Evolutionary conservation across 1,140 invertebrate species (phyloP), one percentile per base, ranked within the genome.

Genomic region (Augochlora pura): DNA sequence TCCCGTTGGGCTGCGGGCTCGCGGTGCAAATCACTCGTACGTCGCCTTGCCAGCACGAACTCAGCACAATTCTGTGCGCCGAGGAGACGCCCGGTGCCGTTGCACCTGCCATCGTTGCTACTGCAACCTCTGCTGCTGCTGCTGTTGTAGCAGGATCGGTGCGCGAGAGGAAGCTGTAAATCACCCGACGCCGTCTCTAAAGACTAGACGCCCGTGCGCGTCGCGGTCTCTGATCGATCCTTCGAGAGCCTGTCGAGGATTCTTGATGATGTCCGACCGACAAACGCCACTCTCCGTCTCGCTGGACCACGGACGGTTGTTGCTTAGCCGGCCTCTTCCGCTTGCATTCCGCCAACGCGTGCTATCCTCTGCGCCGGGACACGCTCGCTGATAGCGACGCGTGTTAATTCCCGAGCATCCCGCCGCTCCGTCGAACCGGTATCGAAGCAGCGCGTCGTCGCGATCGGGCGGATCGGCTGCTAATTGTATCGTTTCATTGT

Each of bases 11-110:
- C 52, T 78, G 72, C 60, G 62, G 62, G 64, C 76, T 83, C 81
- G 42, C 42, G 78, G 87, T 88, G 86, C 86, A 88, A 88, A 88
- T 88, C 86, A 87, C 86, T 83, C 65, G 78, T 66, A 86, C 81
- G 83, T 87, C 81, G 83, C 82, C 78, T 82, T 85, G 83, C 83
- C 75, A 83, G 86, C 86, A 87, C 83, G 84, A 87, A 79, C 78
- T 88, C 86, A 88, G 86, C 86, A 88, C 86, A 88, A 88, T 88
- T 85, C 86, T 63, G 65, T 67, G 75, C 57, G 42, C 38, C 39
- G 66, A 77, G 79, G 65, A 64, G 80, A 62, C 80, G 67, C 49
- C 76, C 65, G 60, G 67, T 54, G 25, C 74, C 42, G 54, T 63
- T 4, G 59, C 63, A 9, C 7, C 9, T 46, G 42, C 76, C 62